Conservation (phyloP, 2,888 invertebrate species). For the Yponomeuta malinellus region DNA sequence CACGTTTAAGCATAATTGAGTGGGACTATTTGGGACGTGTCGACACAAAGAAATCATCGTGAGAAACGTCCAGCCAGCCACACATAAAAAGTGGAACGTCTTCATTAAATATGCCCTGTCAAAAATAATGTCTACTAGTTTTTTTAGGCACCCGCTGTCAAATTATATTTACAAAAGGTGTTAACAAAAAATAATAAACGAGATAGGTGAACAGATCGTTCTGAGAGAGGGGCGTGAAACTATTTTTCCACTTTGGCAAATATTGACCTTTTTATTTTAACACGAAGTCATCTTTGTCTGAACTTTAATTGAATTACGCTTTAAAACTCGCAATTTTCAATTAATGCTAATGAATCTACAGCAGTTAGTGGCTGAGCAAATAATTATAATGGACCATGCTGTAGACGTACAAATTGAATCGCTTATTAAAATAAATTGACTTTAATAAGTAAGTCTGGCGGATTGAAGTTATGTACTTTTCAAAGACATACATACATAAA, state of each 20-base stretch:
- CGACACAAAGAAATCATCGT: conserved; percentile 59
- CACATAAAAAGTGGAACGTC: conserved; percentile 47
- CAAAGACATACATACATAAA: too few relatives aligned
- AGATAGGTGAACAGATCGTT: conserved; percentile 34
- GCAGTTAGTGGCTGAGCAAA: conserved; percentile 14
- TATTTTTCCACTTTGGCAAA: conserved; percentile 37
- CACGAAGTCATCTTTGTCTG: background rate
- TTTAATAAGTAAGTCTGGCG: conserved; percentile 2
- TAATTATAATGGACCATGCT: conserved; percentile 11
- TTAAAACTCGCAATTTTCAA: conserved; percentile 13
- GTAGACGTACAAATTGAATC: background rate
- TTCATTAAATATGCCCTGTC: conserved; percentile 75
- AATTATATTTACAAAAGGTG: conserved; percentile 74
- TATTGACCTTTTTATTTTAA: background rate
- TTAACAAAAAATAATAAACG: conserved; percentile 64
- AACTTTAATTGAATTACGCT: too few relatives aligned
- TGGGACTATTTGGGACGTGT: conserved; percentile 66
- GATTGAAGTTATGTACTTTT: background rate
- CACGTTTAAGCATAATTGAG: conserved; percentile 72
- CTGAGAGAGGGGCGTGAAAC: conserved; percentile 50
- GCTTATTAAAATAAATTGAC: conserved; percentile 16
- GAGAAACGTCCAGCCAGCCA: conserved; percentile 47
- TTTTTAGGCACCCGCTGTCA: conserved; percentile 70
- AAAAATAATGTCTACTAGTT: conserved; percentile 71
- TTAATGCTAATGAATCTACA: conserved; percentile 14